Evolutionary conservation across 2,113 vertebrate species (phyloP).

Genomic region (Ascaphus truei): DNA sequence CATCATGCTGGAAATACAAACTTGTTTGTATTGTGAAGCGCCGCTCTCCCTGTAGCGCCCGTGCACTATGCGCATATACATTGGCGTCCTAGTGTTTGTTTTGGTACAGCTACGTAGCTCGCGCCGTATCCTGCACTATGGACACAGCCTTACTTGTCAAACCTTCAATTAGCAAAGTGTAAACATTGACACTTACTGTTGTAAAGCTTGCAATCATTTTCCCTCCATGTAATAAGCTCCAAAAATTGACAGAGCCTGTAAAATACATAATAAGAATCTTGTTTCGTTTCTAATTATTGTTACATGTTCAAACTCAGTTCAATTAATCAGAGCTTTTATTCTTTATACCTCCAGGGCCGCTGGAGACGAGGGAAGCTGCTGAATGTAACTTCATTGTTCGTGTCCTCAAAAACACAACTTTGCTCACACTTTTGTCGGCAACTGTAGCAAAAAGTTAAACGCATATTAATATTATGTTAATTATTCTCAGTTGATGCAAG

Average conservation of each 20-base stretch:
- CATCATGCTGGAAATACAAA: no score
- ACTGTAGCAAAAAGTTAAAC: conserved; percentile 24
- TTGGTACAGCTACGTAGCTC: no score
- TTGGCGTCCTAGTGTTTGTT: no score
- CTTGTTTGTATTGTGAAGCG: no score
- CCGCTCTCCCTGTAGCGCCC: no score
- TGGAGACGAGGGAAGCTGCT: conserved; percentile 55
- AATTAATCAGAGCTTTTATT: not conserved
- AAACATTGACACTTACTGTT: conserved; percentile 53
- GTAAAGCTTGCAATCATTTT: conserved; percentile 55
- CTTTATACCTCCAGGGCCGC: conserved; percentile 49
- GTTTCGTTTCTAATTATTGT: not conserved
- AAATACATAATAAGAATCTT: not conserved
- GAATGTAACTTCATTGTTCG: conserved; percentile 37
- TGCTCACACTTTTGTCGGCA: conserved; percentile 50
- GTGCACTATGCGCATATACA: no score
- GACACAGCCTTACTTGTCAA: no score
- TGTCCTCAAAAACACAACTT: conserved; percentile 54
- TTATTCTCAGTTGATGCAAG: not conserved
- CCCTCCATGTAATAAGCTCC: conserved; percentile 55
- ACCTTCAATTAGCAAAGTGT: no score
- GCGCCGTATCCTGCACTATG: no score
- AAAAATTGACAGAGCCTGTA: conserved; percentile 58
- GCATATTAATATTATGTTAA: not conserved
- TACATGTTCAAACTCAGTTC: not conserved